Evolutionary conservation across 1,140 invertebrate species (phyloP).

Genomic region (Macrostomum lignano): DNA sequence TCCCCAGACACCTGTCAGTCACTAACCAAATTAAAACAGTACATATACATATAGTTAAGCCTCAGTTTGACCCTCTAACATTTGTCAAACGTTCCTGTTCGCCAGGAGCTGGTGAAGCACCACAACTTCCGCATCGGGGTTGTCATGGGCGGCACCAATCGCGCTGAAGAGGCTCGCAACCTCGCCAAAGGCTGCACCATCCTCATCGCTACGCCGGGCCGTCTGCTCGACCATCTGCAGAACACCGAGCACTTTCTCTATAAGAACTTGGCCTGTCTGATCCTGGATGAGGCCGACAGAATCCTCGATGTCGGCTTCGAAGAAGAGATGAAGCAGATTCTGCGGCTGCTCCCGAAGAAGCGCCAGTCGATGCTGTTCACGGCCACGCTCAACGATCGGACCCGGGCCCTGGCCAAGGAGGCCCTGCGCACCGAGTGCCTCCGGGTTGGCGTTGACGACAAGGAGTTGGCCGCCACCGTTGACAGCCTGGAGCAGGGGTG

Average conservation of each 20-base stretch:
- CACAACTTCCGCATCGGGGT: slow-evolving; percentile 31
- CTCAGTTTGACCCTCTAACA: too few species aligned
- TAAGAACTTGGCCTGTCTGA: slow-evolving; percentile 77
- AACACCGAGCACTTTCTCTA: slow-evolving; percentile 75
- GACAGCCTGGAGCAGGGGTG: slow-evolving; percentile 75
- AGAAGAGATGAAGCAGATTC: slow-evolving; percentile 86
- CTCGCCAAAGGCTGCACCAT: slow-evolving; percentile 70
- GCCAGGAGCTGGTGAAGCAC: neutral
- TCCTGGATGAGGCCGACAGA: slow-evolving; percentile 94
- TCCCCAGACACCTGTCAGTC: too few species aligned
- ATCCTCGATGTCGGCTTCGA: slow-evolving; percentile 96
- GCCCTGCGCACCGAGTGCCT: slow-evolving; percentile 77
- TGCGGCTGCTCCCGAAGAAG: slow-evolving; percentile 65
- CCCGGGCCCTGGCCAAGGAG: slow-evolving; percentile 55
- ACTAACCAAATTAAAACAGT: too few species aligned
- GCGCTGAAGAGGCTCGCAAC: slow-evolving; percentile 69
- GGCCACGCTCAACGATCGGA: slow-evolving; percentile 48
- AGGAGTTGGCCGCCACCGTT: slow-evolving; percentile 44
- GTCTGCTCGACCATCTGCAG: slow-evolving; percentile 69
- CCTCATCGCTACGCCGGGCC: slow-evolving; percentile 86
- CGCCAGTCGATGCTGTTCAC: slow-evolving; percentile 95
- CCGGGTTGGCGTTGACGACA: slow-evolving; percentile 65
- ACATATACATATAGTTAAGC: too few species aligned
- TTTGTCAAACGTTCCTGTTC: too few species aligned
- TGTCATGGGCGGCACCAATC: slow-evolving; percentile 76